A percentile compares a stretch with the other conserved stretches of the same genome.
These are phyloP conservation scores for Pomacea maculata DNA, from an alignment of 1,140 invertebrate species.

Conservation along the genomic window DNA sequence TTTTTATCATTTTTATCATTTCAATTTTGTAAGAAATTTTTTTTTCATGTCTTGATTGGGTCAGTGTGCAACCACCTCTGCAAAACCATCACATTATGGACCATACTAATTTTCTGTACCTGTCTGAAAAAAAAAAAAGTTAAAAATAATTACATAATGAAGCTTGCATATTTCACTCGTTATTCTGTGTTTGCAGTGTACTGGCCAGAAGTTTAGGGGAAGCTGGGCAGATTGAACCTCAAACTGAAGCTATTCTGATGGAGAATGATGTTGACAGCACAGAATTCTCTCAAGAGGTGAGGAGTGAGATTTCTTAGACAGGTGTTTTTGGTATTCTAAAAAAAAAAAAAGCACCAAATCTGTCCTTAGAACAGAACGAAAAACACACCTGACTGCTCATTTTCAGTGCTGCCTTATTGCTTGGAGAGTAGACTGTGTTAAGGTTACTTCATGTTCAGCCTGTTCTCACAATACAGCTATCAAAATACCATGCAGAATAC, in stretches of 20 bases:
- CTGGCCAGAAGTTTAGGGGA: conserved; percentile 77
- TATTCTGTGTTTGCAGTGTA: conserved; percentile 57
- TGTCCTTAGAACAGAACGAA: neutral
- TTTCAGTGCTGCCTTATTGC: no score
- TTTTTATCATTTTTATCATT: no score
- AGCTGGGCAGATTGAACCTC: conserved; percentile 77
- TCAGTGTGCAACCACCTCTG: no score
- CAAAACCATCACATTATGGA: no score
- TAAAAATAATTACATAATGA: no score
- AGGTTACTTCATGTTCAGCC: neutral
- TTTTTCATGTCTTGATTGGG: no score
- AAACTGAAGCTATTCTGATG: conserved; percentile 81
- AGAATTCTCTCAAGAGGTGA: conserved; percentile 72
- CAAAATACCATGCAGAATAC: neutral
- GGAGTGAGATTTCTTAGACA: neutral
- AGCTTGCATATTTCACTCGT: no score
- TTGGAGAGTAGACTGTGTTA: neutral
- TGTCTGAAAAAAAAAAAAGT: no score
- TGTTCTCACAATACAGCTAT: neutral
- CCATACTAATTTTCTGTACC: no score
- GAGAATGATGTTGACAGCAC: conserved; percentile 78
- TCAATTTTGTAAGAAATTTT: no score
- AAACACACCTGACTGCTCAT: neutral
- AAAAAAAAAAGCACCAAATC: no score
- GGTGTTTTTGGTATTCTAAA: neutral